Base-by-base conservation (phyloP, 2,797 vertebrate genomes). In the Gambelia wislizenii region DNA sequence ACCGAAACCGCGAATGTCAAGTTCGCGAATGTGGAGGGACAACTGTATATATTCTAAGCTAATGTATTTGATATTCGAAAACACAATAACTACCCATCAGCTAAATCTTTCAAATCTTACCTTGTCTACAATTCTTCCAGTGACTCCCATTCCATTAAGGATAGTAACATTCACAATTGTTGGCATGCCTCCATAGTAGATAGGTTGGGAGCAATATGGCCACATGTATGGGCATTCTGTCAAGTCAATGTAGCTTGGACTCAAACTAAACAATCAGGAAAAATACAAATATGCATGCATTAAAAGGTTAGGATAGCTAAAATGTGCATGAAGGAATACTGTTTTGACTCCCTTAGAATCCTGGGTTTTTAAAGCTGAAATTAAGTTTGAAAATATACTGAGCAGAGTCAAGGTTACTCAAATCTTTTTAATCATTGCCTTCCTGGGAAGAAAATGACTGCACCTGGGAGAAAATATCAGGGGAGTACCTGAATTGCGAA, bases 181-280 rank as follows among this genome's bases (percentile, higher is more conserved):
- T 79, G 99, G 99, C 99, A 99, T 99, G 72, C 99, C 99, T 91
- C 99, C 99, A 0, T 99, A 99, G 97, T 99, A 99, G 95, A 99
- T 99, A 87, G 99, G 99, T 96, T 99, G 99, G 75, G 99, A 99
- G 96, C 99, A 99, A 96, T 99, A 99, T 27, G 99, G 99, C 99
- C 99, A 99, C 99, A 99, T 99, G 97, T 99, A 99, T 0, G 99
- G 99, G 94, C 98, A 98, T 96, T 99, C 99, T 0, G 99, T 99
- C 93, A 99, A 97, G 95, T 99, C 99, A 49, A 99, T 98, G 96
- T 99, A 99, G 97, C 99, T 99, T 47, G 99, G 99, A 95, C 99
- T 99, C 85, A 99, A 96, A 95, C 99, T 99, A 94, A 90, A 94
- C 64, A 85, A 42, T 93, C 69, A 84, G 49, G 74, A 85, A 87